Evolutionary conservation across 1,140 invertebrate species (phyloP).

Genomic region (Monochamus saltuarius): DNA sequence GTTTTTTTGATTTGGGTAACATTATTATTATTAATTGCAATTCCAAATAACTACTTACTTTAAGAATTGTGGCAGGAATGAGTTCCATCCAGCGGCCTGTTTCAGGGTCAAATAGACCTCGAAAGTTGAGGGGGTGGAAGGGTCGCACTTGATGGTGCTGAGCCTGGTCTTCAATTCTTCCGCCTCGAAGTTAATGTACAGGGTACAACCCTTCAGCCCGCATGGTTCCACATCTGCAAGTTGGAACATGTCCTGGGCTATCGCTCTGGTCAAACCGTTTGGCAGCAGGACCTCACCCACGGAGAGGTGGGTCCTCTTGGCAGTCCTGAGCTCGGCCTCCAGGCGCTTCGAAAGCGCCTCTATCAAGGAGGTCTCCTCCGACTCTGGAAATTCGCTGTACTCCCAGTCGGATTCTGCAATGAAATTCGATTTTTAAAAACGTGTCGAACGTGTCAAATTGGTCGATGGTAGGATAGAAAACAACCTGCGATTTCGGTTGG

Average conservation of each 20-base stretch:
- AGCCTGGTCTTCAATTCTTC: slow-evolving; percentile 64
- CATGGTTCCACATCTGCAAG: slow-evolving; percentile 84
- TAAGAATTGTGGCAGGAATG: slow-evolving; percentile 78
- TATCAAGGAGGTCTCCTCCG: slow-evolving; percentile 45
- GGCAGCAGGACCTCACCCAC: slow-evolving; percentile 77
- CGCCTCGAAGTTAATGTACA: slow-evolving; percentile 76
- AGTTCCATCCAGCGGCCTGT: slow-evolving; percentile 81
- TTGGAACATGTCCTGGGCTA: slow-evolving; percentile 72
- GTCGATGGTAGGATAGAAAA: background rate
- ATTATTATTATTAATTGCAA: no score
- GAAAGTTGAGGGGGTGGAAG: slow-evolving; percentile 80
- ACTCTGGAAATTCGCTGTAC: slow-evolving; percentile 28
- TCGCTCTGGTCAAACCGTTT: slow-evolving; percentile 70
- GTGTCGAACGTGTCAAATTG: background rate
- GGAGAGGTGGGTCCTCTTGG: slow-evolving; percentile 73
- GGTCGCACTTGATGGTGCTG: slow-evolving; percentile 75
- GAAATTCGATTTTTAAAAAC: slow-evolving; percentile 61
- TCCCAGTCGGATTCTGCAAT: slow-evolving; percentile 31
- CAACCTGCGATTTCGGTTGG: background rate
- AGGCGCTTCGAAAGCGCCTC: slow-evolving; percentile 66
- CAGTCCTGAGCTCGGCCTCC: slow-evolving; percentile 72
- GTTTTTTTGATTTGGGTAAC: no score
- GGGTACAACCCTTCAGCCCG: slow-evolving; percentile 74
- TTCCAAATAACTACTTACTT: slow-evolving; percentile 64
- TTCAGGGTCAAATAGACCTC: slow-evolving; percentile 81